Conservation (phyloP, 2,113 vertebrate species). For the Enhydra lutris region DNA sequence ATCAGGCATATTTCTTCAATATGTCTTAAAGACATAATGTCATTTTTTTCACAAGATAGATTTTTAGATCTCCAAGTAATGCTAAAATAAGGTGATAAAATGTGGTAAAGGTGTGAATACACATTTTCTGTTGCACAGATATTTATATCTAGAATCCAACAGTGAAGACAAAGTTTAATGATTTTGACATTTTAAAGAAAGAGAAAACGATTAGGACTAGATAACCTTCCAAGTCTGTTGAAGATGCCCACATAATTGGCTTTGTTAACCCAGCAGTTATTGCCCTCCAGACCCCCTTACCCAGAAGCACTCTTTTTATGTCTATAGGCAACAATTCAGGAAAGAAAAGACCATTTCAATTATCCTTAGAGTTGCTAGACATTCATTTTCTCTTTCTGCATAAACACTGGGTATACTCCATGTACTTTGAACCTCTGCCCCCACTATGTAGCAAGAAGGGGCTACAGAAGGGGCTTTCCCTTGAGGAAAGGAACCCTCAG, state of each 20-base stretch:
- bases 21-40: not conserved
- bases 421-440: accelerated
- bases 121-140: not conserved
- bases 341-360: not conserved
- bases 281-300: not conserved
- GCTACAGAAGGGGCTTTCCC: no score
- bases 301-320: not conserved
- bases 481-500: not conserved
- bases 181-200: not conserved
- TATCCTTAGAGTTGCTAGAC: not conserved
- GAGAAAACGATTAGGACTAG: not conserved
- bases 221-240: not conserved
- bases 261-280: not conserved
- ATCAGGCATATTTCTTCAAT: not conserved
- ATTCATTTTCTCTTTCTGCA: not conserved
- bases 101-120: not conserved
- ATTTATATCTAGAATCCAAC: not conserved
- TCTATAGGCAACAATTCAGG: not conserved
- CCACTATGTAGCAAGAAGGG: not conserved
- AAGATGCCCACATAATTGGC: not conserved
- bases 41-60: not conserved
- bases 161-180: not conserved
- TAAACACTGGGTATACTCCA: not conserved
- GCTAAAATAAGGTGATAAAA: not conserved
- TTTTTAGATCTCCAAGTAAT: not conserved